Percentiles rank a stretch among this genome's conserved stretches.
These are phyloP conservation scores for Naso thynnoides DNA, from an alignment of 2,797 vertebrate genomes.

Conservation along the genomic window DNA sequence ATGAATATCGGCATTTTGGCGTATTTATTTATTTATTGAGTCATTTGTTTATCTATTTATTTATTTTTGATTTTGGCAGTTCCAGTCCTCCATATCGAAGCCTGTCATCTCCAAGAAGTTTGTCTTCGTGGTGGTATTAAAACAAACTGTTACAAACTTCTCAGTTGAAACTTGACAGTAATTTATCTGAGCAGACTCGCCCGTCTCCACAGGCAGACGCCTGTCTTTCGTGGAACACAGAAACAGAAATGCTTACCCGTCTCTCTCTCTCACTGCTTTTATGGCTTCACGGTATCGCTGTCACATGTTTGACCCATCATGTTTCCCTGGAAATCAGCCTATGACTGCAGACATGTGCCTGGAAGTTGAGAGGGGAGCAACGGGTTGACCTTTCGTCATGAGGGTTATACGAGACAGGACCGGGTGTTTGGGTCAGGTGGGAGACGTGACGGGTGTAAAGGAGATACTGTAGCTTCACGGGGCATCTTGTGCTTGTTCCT, in stretches of 20 bases:
- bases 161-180: not conserved
- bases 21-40: too few species aligned
- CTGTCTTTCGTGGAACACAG: slow-evolving; percentile 48
- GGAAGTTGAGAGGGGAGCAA: slow-evolving; percentile 55
- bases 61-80: too few species aligned
- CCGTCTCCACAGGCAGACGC: slow-evolving; percentile 23
- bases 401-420: slow-evolving; percentile 52
- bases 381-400: slow-evolving; percentile 59
- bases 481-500: slow-evolving; percentile 8
- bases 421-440: slow-evolving; percentile 33
- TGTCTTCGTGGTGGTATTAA: not conserved
- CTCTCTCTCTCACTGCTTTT: slow-evolving; percentile 29
- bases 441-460: not conserved
- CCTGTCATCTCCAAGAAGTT: too few species aligned
- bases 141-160: slow-evolving; percentile 5
- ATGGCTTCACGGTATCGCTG: slow-evolving; percentile 43
- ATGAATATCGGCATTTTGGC: too few species aligned
- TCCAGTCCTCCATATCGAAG: too few species aligned
- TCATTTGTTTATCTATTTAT: too few species aligned
- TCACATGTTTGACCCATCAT: slow-evolving; percentile 55
- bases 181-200: not conserved
- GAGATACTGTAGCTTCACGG: slow-evolving; percentile 27
- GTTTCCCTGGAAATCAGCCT: slow-evolving; percentile 66
- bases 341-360: slow-evolving; percentile 38
- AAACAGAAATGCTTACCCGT: slow-evolving; percentile 51